Conservation (phyloP, 1,140 invertebrate genomes). For the Eciton burchellii region DNA sequence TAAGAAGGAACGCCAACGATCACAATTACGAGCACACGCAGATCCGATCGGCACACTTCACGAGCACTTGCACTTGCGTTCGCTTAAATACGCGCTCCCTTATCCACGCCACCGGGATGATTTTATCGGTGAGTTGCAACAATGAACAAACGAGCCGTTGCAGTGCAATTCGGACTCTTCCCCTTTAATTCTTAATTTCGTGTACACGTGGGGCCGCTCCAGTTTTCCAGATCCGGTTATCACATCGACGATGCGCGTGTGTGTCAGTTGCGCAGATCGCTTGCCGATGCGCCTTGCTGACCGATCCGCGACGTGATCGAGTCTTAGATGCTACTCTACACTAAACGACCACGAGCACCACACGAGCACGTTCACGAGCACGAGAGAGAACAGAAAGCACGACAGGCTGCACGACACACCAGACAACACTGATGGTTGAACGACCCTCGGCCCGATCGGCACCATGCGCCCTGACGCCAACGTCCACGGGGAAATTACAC, state of each 20-base stretch:
- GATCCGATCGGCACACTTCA: constrained; percentile 70
- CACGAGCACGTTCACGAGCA: constrained; percentile 79
- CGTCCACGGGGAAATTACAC: constrained; percentile 80
- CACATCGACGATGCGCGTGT: constrained; percentile 28
- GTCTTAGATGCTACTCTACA: constrained; percentile 55
- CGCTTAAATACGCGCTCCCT: background rate
- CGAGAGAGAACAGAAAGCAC: constrained; percentile 74
- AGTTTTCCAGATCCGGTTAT: constrained; percentile 54
- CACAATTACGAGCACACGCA: constrained; percentile 12
- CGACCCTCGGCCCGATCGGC: constrained; percentile 78
- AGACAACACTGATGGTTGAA: constrained; percentile 82
- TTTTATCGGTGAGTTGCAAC: background rate
- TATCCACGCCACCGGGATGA: background rate
- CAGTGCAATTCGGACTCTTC: constrained; percentile 23
- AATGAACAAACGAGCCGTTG: background rate
- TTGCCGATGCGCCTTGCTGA: constrained; percentile 16
- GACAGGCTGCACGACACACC: constrained; percentile 79
- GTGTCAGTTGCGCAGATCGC: constrained; percentile 37
- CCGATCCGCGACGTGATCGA: constrained; percentile 3
- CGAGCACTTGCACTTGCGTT: constrained; percentile 18
- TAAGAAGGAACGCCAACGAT: background rate
- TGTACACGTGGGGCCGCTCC: constrained; percentile 28
- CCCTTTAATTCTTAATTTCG: constrained; percentile 60
- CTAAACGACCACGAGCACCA: constrained; percentile 79
- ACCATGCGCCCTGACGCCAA: constrained; percentile 77